phyloP scores from a whole-genome alignment of 37 sponge, comb jelly and placozoan genomes.

The Cliona cf. orientalis region DNA sequence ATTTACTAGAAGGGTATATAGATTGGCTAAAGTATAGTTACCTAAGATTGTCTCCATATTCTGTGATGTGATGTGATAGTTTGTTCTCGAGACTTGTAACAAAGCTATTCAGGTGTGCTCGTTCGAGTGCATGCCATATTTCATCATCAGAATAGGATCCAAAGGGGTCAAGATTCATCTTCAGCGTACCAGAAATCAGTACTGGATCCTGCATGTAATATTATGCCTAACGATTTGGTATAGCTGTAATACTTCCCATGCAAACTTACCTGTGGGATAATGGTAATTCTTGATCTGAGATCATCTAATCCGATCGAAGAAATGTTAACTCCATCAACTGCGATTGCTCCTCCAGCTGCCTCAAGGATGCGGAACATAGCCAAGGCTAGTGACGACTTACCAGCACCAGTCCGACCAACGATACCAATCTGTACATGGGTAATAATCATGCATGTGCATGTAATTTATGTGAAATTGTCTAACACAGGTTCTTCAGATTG shows the following conservation, averaged over 20 bases:
- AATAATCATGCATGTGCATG: too few species aligned
- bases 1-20: too few species aligned
- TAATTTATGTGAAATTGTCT: too few species aligned
- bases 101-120: slow-evolving; percentile 75
- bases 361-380: slow-evolving; percentile 98
- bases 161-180: slow-evolving; percentile 96
- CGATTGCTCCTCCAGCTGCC: slow-evolving; percentile 83
- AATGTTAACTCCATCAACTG: slow-evolving; percentile 85
- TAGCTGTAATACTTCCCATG: background rate
- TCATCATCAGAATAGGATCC: slow-evolving; percentile 77
- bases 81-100: slow-evolving; percentile 52
- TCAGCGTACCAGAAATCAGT: slow-evolving; percentile 90
- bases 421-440: slow-evolving; percentile 82
- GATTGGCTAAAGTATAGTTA: too few species aligned
- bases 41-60: slow-evolving; percentile 94
- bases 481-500: too few species aligned
- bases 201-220: slow-evolving; percentile 92
- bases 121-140: slow-evolving; percentile 86
- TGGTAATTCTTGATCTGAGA: slow-evolving; percentile 91
- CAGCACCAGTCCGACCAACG: slow-evolving; percentile 98
- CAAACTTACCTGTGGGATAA: slow-evolving; percentile 95
- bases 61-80: slow-evolving; percentile 66
- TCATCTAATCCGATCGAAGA: slow-evolving; percentile 82
- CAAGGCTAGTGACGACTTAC: slow-evolving; percentile 95
- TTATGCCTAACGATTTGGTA: background rate